These are phyloP conservation scores for Stegodyphus mimosarum DNA, from an alignment of 1,140 invertebrate species.

Conservation along the genomic window DNA sequence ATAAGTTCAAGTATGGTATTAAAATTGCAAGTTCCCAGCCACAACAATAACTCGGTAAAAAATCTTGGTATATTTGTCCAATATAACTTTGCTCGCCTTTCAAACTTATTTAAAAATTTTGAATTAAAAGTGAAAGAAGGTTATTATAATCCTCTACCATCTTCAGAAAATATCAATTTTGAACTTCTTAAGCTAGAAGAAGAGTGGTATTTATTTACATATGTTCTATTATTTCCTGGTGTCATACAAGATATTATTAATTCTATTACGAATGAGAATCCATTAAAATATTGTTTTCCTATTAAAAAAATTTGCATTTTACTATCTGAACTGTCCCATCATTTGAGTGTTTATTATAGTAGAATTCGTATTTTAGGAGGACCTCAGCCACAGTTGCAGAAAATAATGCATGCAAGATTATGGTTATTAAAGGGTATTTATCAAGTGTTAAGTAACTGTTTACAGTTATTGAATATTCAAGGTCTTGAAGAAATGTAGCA, in stretches of 20 bases:
- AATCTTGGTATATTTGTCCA: constrained; percentile 42
- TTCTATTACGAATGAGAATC: not conserved
- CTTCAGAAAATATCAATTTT: constrained; percentile 26
- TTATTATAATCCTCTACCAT: constrained; percentile 12
- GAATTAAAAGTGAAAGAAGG: constrained; percentile 27
- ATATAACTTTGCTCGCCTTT: constrained; percentile 47
- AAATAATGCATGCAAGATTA: constrained; percentile 40
- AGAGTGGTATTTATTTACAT: constrained; percentile 49
- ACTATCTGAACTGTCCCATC: constrained; percentile 21
- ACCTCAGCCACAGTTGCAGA: constrained; percentile 32
- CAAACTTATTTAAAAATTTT: constrained; percentile 47
- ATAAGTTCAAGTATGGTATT: not conserved
- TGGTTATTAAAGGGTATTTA: constrained; percentile 43
- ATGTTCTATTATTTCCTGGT: constrained; percentile 26
- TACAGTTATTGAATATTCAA: constrained; percentile 17
- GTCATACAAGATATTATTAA: constrained; percentile 2
- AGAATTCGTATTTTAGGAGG: constrained; percentile 33
- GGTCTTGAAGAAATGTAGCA: constrained; percentile 31
- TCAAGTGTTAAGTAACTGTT: constrained; percentile 23
- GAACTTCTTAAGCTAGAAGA: constrained; percentile 36
- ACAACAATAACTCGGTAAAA: not conserved
- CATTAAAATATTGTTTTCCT: not conserved
- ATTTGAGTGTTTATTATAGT: constrained; percentile 41
- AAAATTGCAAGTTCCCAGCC: not conserved
- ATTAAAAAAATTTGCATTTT: constrained; percentile 33